phyloP scores from a whole-genome alignment of 2,113 vertebrate species.

The Phodopus roborovskii region DNA sequence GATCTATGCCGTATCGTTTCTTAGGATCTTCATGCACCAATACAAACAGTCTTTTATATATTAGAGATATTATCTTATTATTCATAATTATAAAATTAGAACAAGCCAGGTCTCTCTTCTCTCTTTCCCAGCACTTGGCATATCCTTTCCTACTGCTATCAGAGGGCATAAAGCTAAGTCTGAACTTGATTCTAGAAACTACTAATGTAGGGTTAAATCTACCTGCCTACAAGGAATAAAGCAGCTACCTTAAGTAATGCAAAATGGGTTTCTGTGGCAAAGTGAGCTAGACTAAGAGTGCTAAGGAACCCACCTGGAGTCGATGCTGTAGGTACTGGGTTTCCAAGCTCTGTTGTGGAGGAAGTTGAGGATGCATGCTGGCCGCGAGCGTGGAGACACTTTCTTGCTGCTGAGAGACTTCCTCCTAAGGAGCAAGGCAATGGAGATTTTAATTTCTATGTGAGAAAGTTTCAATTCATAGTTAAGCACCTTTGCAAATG shows the following conservation, averaged over 20 bases:
- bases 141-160: neutral
- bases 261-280: neutral
- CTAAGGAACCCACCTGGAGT: slow-evolving; percentile 89
- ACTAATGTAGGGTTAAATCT: neutral
- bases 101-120: neutral
- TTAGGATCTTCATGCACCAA: neutral
- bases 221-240: neutral
- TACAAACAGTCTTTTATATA: neutral
- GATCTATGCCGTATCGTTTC: neutral
- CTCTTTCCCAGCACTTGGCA: neutral
- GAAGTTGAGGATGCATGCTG: slow-evolving; percentile 86
- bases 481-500: slow-evolving; percentile 24
- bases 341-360: slow-evolving; percentile 94
- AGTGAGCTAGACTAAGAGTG: neutral
- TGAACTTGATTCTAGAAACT: slow-evolving; percentile 28
- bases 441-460: slow-evolving; percentile 18
- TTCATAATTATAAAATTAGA: neutral
- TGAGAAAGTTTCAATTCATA: slow-evolving; percentile 11
- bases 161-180: neutral
- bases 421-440: slow-evolving; percentile 87
- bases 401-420: slow-evolving; percentile 90
- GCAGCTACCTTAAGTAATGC: neutral
- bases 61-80: neutral
- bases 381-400: slow-evolving; percentile 87
- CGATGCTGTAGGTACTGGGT: slow-evolving; percentile 94